Evolutionary conservation across 2,797 vertebrate genomes (phyloP).

Genomic region (Rallus crepitans): DNA sequence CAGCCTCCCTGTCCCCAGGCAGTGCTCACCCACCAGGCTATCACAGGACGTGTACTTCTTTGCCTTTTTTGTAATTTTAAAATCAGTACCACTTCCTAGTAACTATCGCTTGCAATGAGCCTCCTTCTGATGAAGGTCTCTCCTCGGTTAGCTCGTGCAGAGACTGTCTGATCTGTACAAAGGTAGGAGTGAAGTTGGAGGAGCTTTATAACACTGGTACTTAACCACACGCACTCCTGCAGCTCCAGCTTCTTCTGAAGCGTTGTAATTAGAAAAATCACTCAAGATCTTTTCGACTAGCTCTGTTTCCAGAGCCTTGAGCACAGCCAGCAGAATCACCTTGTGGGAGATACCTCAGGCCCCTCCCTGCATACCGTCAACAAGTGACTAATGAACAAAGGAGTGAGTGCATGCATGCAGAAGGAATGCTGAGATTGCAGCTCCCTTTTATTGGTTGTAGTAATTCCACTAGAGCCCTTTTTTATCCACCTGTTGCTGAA

Average conservation of each 20-base stretch:
- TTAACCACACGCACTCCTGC: neutral
- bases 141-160: neutral
- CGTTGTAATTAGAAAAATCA: slow-evolving; percentile 1
- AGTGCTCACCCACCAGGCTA: neutral
- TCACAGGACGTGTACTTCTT: neutral
- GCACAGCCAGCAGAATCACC: neutral
- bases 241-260: neutral
- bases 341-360: neutral
- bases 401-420: neutral
- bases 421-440: neutral
- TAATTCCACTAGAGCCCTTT: neutral
- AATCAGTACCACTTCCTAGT: neutral
- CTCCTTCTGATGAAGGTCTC: neutral
- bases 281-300: neutral
- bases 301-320: neutral
- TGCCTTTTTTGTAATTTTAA: neutral
- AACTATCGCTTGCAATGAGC: neutral
- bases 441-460: neutral
- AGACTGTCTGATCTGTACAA: neutral
- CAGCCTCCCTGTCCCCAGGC: neutral
- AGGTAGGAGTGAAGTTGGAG: neutral
- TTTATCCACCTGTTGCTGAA: slow-evolving; percentile 37
- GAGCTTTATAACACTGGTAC: neutral
- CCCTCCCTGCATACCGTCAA: fast-evolving
- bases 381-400: slow-evolving; percentile 9